Percentiles rank a stretch among this genome's conserved stretches.
These are phyloP conservation scores for Sarcoramphus papa DNA, from an alignment of 2,797 vertebrate genomes.

Conservation along the genomic window DNA sequence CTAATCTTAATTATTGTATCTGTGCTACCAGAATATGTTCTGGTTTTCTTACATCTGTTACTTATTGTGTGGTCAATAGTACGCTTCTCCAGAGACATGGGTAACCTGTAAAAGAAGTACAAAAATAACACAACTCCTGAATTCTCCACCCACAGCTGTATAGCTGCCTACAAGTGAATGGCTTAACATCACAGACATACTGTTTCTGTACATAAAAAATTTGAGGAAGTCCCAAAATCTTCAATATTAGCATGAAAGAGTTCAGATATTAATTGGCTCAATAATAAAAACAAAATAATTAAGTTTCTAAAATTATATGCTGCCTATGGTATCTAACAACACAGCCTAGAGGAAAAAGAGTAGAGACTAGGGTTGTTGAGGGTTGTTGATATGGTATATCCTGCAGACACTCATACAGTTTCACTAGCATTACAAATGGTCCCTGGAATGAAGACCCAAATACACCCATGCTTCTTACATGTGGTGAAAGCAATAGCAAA, in stretches of 20 bases:
- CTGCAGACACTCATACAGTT: not conserved
- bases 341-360: not conserved
- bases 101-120: not conserved
- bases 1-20: not conserved
- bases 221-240: not conserved
- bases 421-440: not conserved
- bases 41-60: not conserved
- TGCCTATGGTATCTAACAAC: not conserved
- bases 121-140: not conserved
- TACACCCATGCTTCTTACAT: not conserved
- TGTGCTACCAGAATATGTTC: not conserved
- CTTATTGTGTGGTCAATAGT: not conserved
- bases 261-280: not conserved
- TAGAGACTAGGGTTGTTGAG: not conserved
- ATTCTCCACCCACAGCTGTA: not conserved
- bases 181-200: not conserved
- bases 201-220: not conserved
- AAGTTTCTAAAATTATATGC: not conserved
- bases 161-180: not conserved
- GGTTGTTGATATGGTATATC: not conserved
- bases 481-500: not conserved
- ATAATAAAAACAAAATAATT: not conserved
- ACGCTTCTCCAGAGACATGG: not conserved
- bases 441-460: not conserved
- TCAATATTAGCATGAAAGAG: not conserved